Conservation (phyloP, 92 coral and sea anemone species). For the Epizoanthus ramosus region DNA sequence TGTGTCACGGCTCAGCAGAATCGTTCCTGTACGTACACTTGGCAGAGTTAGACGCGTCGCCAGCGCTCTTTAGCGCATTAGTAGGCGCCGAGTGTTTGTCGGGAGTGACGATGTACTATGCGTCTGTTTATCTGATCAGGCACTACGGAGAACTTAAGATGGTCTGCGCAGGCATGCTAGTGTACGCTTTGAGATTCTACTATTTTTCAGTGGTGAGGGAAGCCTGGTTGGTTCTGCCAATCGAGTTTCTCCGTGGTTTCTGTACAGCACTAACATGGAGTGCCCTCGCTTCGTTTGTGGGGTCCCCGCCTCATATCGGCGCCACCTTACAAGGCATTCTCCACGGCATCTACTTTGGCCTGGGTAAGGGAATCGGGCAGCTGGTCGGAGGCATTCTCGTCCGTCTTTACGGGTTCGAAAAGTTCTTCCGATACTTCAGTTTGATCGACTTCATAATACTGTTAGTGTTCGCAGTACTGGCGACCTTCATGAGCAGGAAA, state of each 20-base stretch:
- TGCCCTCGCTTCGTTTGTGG: conserved; percentile 87
- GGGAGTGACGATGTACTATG: conserved; percentile 69
- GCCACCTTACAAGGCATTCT: conserved; percentile 95
- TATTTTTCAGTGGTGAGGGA: conserved; percentile 82
- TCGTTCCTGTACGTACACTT: conserved; percentile 81
- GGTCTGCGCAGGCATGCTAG: conserved; percentile 69
- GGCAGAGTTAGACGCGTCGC: conserved; percentile 86
- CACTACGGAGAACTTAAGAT: conserved; percentile 76
- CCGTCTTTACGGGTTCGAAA: conserved; percentile 60
- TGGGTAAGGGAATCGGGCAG: conserved; percentile 93
- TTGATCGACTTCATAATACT: conserved; percentile 65
- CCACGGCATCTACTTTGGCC: conserved; percentile 84
- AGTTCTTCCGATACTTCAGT: conserved; percentile 81
- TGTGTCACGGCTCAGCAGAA: conserved; percentile 71
- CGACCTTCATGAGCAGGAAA: conserved; percentile 52
- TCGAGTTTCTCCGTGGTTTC: conserved; percentile 82
- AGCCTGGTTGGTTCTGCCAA: conserved; percentile 93
- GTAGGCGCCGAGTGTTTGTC: conserved; percentile 87
- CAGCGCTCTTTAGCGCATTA: conserved; percentile 82
- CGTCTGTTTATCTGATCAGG: conserved; percentile 78
- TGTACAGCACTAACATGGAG: conserved; percentile 90
- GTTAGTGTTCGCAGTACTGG: conserved; percentile 54
- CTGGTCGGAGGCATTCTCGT: conserved; percentile 81
- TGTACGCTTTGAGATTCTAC: conserved; percentile 77
- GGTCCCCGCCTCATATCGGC: conserved; percentile 95